Conservation (phyloP, 2,888 invertebrate genomes). For the Pterostichus niger region DNA sequence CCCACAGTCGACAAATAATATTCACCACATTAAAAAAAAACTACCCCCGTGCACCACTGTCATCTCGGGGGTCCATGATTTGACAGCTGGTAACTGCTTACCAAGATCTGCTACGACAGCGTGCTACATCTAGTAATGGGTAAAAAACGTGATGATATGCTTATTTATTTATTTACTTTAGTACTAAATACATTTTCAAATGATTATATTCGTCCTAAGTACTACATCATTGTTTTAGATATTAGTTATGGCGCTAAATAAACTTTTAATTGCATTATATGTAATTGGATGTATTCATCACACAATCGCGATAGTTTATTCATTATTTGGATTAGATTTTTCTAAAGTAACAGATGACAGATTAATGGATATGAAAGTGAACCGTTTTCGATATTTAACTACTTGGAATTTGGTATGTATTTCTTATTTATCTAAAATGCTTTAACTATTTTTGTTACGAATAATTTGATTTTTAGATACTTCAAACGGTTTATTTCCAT, state of each 20-base stretch:
- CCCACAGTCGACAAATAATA: no score
- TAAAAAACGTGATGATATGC: no score
- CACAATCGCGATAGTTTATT: conserved; percentile 1
- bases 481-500: conserved; percentile 17
- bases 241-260: conserved; percentile 8
- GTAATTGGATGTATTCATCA: conserved; percentile 18
- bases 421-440: conserved; percentile 2
- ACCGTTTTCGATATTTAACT: conserved; percentile 68
- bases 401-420: conserved; percentile 68
- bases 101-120: no score
- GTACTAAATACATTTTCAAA: neutral
- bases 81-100: no score
- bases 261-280: conserved; percentile 25
- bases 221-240: neutral
- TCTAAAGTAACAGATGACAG: neutral
- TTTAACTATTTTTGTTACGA: neutral
- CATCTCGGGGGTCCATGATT: no score
- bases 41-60: no score
- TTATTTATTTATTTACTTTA: no score
- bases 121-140: no score
- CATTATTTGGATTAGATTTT: conserved; percentile 34
- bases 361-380: conserved; percentile 66
- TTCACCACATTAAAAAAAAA: neutral
- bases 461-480: neutral
- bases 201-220: neutral